Evolutionary conservation across 1,140 invertebrate species (phyloP).

Genomic region (Calliphora vicina): DNA sequence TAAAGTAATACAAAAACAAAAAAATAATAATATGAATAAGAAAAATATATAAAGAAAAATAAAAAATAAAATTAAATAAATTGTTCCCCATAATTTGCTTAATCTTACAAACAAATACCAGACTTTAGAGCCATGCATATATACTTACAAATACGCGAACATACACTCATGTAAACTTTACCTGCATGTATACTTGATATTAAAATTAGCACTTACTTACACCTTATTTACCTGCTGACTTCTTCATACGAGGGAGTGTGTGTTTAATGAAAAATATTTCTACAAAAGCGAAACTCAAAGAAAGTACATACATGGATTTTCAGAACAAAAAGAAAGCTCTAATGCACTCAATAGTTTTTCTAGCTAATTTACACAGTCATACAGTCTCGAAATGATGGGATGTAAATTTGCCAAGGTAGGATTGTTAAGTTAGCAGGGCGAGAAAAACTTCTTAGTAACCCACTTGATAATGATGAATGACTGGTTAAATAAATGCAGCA

Average conservation of each 20-base stretch:
- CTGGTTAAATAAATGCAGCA: too few species aligned
- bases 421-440: too few species aligned
- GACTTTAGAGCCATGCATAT: neutral
- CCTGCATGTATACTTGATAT: neutral
- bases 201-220: neutral
- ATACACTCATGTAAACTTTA: neutral
- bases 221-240: neutral
- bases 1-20: slow-evolving; percentile 8
- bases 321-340: neutral
- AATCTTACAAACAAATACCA: neutral
- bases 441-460: too few species aligned
- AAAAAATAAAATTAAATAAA: slow-evolving; percentile 14
- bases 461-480: too few species aligned
- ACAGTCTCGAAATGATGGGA: too few species aligned
- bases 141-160: neutral
- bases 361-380: neutral
- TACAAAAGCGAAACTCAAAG: neutral
- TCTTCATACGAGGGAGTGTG: too few species aligned
- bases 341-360: neutral
- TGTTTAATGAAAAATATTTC: too few species aligned
- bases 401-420: too few species aligned
- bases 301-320: neutral
- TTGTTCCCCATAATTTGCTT: slow-evolving; percentile 24
- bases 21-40: neutral
- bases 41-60: neutral